phyloP scores from a whole-genome alignment of 2,797 vertebrate species.

The Hemibagrus guttatus region DNA sequence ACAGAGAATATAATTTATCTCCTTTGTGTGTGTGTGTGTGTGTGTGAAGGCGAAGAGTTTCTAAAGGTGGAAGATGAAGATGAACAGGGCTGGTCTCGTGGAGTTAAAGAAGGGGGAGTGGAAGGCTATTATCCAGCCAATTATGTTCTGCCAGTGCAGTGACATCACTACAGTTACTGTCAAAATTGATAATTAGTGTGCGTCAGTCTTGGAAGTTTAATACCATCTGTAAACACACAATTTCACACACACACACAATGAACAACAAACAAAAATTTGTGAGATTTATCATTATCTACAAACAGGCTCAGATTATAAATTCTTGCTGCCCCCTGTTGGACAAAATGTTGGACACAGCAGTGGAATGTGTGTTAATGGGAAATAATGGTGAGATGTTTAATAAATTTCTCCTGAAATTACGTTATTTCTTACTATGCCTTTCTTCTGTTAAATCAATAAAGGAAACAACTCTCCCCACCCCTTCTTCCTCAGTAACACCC shows the following conservation, averaged over 20 bases:
- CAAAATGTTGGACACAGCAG: neutral
- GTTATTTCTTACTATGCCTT: neutral
- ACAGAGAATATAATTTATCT: neutral
- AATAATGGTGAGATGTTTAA: neutral
- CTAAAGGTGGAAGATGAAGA: conserved; percentile 81
- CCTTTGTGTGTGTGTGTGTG: conserved; percentile 12
- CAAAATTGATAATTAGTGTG: neutral
- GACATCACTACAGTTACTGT: conserved; percentile 42
- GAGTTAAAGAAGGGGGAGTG: conserved; percentile 70
- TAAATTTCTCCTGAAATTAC: neutral
- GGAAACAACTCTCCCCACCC: neutral
- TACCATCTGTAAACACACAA: conserved; percentile 38
- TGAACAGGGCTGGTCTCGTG: conserved; percentile 81
- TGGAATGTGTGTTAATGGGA: neutral
- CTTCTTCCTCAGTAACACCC: too few species aligned
- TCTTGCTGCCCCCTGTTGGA: neutral
- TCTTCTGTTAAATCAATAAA: neutral
- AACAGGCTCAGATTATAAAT: neutral
- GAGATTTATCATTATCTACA: neutral
- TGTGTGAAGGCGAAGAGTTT: conserved; percentile 73
- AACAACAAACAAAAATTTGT: neutral
- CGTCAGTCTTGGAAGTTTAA: neutral
- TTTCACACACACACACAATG: conserved; percentile 23
- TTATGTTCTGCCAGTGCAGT: conserved; percentile 70
- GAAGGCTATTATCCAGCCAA: conserved; percentile 80